Conservation (phyloP, 2,797 vertebrate species). For the Nannoperca australis region DNA sequence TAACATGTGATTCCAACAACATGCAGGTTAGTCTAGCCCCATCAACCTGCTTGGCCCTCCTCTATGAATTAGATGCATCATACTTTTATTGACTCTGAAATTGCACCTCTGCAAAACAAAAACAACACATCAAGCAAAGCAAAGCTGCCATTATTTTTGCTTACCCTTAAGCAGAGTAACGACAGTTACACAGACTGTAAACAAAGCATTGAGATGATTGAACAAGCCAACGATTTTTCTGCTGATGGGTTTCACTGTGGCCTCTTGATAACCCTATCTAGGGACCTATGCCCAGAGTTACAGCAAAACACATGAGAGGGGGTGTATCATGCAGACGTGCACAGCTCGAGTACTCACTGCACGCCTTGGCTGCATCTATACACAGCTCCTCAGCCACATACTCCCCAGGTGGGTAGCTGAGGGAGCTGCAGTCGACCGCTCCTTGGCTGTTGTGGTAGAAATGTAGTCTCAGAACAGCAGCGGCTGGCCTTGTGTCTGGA, state of each 20-base stretch:
- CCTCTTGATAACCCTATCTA: conserved; percentile 67
- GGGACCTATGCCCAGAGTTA: conserved; percentile 46
- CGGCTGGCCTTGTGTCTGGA: conserved; percentile 53
- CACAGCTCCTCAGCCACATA: conserved; percentile 85
- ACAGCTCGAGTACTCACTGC: conserved; percentile 78
- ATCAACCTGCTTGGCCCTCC: background rate
- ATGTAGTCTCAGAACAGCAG: conserved; percentile 78
- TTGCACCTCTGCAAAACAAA: background rate
- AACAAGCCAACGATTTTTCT: conserved; percentile 34
- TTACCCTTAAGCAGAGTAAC: conserved; percentile 48
- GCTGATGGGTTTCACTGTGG: conserved; percentile 48
- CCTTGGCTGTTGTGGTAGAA: conserved; percentile 77
- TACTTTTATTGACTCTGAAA: conserved; percentile 29
- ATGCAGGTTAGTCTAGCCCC: conserved; percentile 53
- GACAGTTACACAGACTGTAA: conserved; percentile 46
- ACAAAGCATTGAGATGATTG: conserved; percentile 34
- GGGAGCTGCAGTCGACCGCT: conserved; percentile 47
- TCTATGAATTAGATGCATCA: conserved; percentile 21
- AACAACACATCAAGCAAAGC: background rate
- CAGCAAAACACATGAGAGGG: conserved; percentile 37
- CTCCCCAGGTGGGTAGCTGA: conserved; percentile 84
- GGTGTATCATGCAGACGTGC: conserved; percentile 16
- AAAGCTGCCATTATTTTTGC: conserved; percentile 27
- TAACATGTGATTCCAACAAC: conserved; percentile 35
- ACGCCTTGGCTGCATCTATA: conserved; percentile 82